These are phyloP conservation scores for Antheraea mylitta DNA, from an alignment of 1,140 invertebrate species.

Conservation along the genomic window DNA sequence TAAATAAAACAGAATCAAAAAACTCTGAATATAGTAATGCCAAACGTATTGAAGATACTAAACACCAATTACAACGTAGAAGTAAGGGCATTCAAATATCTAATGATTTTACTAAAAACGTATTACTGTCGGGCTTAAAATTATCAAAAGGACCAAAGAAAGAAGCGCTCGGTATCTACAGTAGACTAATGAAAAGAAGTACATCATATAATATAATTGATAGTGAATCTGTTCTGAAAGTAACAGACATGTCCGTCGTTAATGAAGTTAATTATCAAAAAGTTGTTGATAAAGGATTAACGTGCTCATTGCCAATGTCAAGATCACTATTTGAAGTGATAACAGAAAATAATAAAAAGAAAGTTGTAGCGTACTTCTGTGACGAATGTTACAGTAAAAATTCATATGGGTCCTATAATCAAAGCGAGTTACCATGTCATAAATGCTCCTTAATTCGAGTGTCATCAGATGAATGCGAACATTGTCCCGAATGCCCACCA, in stretches of 20 bases:
- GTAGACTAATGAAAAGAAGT: constrained; percentile 41
- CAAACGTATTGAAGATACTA: neutral
- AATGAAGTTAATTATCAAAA: constrained; percentile 18
- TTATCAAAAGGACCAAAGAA: constrained; percentile 42
- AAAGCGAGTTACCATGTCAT: neutral
- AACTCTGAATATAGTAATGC: neutral
- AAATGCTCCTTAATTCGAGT: neutral
- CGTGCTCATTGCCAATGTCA: constrained; percentile 44
- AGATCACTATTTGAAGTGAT: constrained; percentile 41
- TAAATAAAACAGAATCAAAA: neutral
- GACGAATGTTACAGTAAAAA: constrained; percentile 26
- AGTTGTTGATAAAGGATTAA: constrained; percentile 31
- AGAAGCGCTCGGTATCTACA: constrained; percentile 30
- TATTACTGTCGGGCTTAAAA: constrained; percentile 41
- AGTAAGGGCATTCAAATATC: constrained; percentile 52
- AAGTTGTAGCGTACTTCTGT: constrained; percentile 46
- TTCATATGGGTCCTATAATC: neutral
- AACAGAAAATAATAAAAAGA: constrained; percentile 21
- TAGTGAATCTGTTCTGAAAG: constrained; percentile 61
- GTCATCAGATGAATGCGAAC: neutral
- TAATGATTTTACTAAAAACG: constrained; percentile 27
- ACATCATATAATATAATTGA: constrained; percentile 60
- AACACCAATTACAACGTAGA: constrained; percentile 17
- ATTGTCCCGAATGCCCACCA: neutral
- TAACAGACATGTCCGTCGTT: constrained; percentile 59